Conservation (phyloP, 1,140 invertebrate species). For the Lasioglossum albipes region DNA sequence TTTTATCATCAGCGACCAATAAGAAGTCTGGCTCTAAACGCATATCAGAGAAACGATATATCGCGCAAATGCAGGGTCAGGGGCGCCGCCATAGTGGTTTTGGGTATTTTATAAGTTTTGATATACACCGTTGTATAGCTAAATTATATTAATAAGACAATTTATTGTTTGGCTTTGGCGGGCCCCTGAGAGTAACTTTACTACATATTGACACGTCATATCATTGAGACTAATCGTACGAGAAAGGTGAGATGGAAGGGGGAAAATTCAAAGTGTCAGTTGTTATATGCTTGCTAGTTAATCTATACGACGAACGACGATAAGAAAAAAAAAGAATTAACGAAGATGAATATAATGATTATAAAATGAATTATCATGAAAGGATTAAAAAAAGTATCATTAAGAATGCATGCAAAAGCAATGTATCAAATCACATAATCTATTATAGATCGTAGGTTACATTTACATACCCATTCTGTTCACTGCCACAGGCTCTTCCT, state of each 20-base stretch:
- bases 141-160: slow-evolving; percentile 69
- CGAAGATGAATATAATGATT: slow-evolving; percentile 15
- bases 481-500: slow-evolving; percentile 76
- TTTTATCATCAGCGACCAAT: slow-evolving; percentile 72
- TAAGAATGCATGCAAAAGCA: slow-evolving; percentile 78
- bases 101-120: slow-evolving; percentile 80
- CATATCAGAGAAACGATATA: slow-evolving; percentile 75
- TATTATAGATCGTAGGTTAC: slow-evolving; percentile 75
- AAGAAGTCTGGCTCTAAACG: slow-evolving; percentile 77
- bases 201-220: slow-evolving; percentile 78
- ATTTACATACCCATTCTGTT: slow-evolving; percentile 75
- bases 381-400: slow-evolving; percentile 59
- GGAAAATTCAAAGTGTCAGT: slow-evolving; percentile 54
- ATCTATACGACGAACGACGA: slow-evolving; percentile 63
- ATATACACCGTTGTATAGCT: slow-evolving; percentile 76
- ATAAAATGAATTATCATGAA: slow-evolving; percentile 65
- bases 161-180: slow-evolving; percentile 70
- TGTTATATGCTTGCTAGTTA: slow-evolving; percentile 78
- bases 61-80: slow-evolving; percentile 69
- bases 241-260: slow-evolving; percentile 62
- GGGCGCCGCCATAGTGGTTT: slow-evolving; percentile 72
- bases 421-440: slow-evolving; percentile 78
- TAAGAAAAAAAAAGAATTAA: slow-evolving; percentile 28
- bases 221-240: slow-evolving; percentile 71
- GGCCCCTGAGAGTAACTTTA: slow-evolving; percentile 71